These are phyloP conservation scores for Ruditapes philippinarum DNA, from an alignment of 1,140 invertebrate genomes.

Conservation along the genomic window DNA sequence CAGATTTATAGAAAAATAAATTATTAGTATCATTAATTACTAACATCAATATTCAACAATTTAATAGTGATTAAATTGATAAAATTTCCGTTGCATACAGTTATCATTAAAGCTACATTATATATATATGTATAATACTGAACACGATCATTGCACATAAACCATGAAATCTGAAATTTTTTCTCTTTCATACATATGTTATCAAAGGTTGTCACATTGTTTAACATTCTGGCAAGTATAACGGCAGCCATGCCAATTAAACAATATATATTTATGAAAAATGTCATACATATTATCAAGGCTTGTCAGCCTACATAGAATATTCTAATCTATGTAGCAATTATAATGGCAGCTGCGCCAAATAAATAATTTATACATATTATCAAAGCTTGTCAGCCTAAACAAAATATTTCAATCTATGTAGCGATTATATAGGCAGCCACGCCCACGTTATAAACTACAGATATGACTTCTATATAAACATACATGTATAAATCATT, in stretches of 20 bases:
- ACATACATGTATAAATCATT: neutral
- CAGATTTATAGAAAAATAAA: constrained; percentile 1
- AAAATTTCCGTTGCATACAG: neutral
- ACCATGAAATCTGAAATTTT: no score
- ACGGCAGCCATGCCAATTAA: no score
- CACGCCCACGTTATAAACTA: no score
- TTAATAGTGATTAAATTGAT: neutral
- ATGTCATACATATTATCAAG: neutral
- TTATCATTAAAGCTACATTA: neutral
- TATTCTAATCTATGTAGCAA: no score
- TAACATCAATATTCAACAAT: neutral
- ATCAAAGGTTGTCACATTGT: neutral
- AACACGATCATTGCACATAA: no score
- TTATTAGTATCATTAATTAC: neutral
- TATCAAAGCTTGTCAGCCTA: no score
- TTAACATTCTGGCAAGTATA: neutral
- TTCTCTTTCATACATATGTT: no score
- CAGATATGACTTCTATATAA: no score
- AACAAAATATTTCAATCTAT: no score
- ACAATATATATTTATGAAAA: no score
- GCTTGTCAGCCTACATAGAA: neutral
- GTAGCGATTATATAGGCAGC: no score
- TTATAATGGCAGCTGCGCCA: neutral
- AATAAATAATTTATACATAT: no score
- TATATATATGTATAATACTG: neutral